Conservation (phyloP, 2,888 invertebrate species). For the Macaria notata region DNA sequence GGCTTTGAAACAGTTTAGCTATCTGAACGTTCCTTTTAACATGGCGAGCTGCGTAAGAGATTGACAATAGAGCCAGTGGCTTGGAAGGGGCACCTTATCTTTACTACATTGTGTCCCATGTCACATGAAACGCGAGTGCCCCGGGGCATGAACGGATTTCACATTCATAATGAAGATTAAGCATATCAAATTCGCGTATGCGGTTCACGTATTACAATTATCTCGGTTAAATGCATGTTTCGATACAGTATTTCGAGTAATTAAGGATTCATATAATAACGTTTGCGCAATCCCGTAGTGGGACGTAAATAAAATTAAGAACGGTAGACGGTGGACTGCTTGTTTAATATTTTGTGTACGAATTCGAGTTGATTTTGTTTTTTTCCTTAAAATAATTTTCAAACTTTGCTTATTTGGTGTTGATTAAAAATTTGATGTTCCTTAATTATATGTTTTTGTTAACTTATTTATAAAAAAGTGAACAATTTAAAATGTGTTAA, state of each 20-base stretch:
- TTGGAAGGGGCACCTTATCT: constrained; percentile 78
- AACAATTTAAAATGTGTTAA: too few relatives aligned
- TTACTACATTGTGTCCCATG: constrained; percentile 76
- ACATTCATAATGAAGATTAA: constrained; percentile 72
- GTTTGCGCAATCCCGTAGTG: constrained; percentile 23
- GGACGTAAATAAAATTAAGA: too few relatives aligned
- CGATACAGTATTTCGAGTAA: constrained; percentile 40
- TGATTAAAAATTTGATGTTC: too few relatives aligned
- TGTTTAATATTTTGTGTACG: too few relatives aligned
- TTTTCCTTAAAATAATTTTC: too few relatives aligned
- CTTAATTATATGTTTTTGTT: too few relatives aligned
- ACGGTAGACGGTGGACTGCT: too few relatives aligned
- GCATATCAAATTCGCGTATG: constrained; percentile 46
- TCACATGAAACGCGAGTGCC: constrained; percentile 73
- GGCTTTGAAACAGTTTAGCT: constrained; percentile 47
- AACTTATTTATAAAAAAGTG: too few relatives aligned
- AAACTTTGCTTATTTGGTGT: too few relatives aligned
- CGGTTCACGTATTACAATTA: constrained; percentile 41
- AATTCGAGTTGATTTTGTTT: too few relatives aligned
- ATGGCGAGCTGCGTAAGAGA: constrained; percentile 70
- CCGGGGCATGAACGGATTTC: constrained; percentile 65
- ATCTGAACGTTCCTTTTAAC: constrained; percentile 60
- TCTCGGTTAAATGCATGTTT: constrained; percentile 36
- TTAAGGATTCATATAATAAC: constrained; percentile 29
- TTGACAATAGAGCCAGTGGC: constrained; percentile 76